Base-by-base conservation (phyloP, 2,888 invertebrate genomes). In the Chirona hameri region DNA sequence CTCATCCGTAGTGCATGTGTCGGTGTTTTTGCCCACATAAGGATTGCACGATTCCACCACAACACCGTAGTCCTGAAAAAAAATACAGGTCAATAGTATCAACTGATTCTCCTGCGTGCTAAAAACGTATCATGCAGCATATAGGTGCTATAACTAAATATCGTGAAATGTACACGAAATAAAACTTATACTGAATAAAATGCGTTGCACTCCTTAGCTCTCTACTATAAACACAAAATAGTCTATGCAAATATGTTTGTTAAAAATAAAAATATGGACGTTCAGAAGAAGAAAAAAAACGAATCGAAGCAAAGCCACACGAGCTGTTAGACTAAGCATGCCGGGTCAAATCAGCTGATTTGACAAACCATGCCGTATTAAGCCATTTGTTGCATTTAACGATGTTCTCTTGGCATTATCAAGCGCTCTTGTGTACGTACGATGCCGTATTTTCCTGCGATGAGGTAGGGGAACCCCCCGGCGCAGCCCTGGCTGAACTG, bases 401-500 rank as follows among this genome's bases (percentile, higher is more conserved):
- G n/a, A n/a, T n/a, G n/a, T n/a, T n/a, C n/a, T n/a, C n/a, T n/a
- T n/a, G n/a, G n/a, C n/a, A n/a, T n/a, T n/a, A n/a, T n/a, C n/a
- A n/a, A n/a, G n/a, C n/a, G n/a, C 48, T 48, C 9, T 48, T 48
- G 46, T 57, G 4, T n/a, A 72, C 52, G 12, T 21, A 82, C 55
- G 31, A 60, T 76, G 52, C 52, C 82, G 79, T 87, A 88, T 85
- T 87, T 87, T 4, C 88, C 88, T 48, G 87, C 88, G 79, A 88
- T 87, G 55, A 88, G 86, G 83, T 86, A 88, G 15, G 88, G 87
- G 83, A 88, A 88, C 0, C 88, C 88, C n/a, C 88, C 88, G 29
- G 86, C 86, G 85, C 88, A 88, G 39, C 88, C 90, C 86, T 90
- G 90, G n/a, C 89, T 88, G 84, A 89, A 89, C 84, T 87, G 85